Evolutionary conservation across 2,797 vertebrate genomes (phyloP).

Genomic region (Anguilla anguilla): DNA sequence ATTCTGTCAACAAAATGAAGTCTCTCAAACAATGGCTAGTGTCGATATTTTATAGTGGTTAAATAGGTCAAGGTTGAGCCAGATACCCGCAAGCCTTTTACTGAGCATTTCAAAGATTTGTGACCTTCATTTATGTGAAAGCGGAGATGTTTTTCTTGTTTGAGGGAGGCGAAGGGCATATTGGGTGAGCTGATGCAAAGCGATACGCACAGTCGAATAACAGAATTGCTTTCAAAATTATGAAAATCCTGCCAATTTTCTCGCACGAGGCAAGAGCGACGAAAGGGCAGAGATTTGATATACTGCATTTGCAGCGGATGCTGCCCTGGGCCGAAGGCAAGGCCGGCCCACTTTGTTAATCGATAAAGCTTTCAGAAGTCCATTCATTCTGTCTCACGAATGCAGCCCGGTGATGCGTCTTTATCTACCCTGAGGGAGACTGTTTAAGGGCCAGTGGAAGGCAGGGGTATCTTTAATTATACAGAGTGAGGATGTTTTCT

Average conservation of each 20-base stretch:
- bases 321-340: neutral
- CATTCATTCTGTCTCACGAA: neutral
- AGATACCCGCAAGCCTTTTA: neutral
- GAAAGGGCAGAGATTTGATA: neutral
- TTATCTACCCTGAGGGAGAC: neutral
- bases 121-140: neutral
- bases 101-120: neutral
- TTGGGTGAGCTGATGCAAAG: neutral
- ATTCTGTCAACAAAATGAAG: neutral
- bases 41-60: neutral
- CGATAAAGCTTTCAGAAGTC: constrained; percentile 5
- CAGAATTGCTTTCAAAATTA: neutral
- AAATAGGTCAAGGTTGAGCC: neutral
- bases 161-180: neutral
- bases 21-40: neutral
- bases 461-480: constrained; percentile 7
- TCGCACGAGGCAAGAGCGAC: neutral
- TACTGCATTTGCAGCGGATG: neutral
- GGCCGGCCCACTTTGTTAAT: neutral
- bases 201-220: neutral
- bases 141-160: neutral
- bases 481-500: neutral
- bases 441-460: neutral
- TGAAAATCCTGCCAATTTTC: neutral
- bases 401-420: neutral